phyloP scores from a whole-genome alignment of 2,888 invertebrate species.

The Sicus ferrugineus region DNA sequence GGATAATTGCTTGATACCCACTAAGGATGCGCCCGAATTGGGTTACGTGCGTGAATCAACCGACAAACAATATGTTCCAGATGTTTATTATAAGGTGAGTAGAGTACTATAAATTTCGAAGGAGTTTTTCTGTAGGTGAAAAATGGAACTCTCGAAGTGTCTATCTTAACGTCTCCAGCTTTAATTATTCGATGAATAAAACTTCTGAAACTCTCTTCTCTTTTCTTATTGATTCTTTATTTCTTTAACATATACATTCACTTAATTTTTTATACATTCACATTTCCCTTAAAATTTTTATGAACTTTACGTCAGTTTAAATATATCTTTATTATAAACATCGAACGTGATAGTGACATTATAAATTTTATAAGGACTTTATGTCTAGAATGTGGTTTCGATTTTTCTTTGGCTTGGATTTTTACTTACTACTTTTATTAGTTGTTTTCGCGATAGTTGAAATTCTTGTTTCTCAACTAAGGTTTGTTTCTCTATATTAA shows the following conservation, averaged over 20 bases:
- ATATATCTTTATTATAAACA: slow-evolving; percentile 19
- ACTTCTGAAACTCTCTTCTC: neutral
- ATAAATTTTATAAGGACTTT: slow-evolving; percentile 30
- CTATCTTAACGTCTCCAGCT: neutral
- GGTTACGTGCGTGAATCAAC: slow-evolving; percentile 94
- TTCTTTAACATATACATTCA: slow-evolving; percentile 34
- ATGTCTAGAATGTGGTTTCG: slow-evolving; percentile 22
- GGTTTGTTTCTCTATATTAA: neutral
- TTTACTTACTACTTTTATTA: slow-evolving; percentile 31
- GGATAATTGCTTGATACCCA: slow-evolving; percentile 93
- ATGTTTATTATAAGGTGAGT: slow-evolving; percentile 97
- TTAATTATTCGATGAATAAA: too few species aligned
- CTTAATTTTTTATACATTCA: too few species aligned
- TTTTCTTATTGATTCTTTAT: slow-evolving; percentile 20
- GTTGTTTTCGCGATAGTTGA: slow-evolving; percentile 10
- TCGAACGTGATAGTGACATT: slow-evolving; percentile 28
- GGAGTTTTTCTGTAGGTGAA: too few species aligned
- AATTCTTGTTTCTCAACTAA: neutral
- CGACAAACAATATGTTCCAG: slow-evolving; percentile 96
- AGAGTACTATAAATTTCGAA: too few species aligned
- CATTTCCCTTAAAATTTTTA: slow-evolving; percentile 4
- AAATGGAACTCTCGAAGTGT: too few species aligned
- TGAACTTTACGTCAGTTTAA: neutral
- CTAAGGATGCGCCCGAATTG: slow-evolving; percentile 95
- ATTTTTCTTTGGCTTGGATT: slow-evolving; percentile 26